Percentiles rank a stretch among this genome's conserved stretches.
Evolutionary conservation across 1,140 invertebrate genomes (phyloP).

Genomic region (Chymomyza costata): DNA sequence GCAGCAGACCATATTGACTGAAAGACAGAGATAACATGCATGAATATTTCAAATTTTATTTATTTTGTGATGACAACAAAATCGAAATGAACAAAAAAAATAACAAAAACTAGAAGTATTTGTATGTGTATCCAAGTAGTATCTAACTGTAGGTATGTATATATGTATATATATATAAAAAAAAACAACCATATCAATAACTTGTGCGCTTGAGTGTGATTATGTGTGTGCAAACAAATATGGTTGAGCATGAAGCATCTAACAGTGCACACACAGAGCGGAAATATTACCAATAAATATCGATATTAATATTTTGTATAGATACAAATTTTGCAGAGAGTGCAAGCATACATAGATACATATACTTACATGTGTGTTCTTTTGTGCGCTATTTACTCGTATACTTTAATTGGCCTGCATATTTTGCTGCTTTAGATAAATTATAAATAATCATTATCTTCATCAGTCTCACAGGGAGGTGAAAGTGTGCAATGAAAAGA

Average conservation of each 20-base stretch:
- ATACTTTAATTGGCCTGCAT: too few relatives aligned
- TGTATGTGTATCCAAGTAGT: constrained; percentile 17
- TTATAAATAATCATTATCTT: constrained; percentile 14
- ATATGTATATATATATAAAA: not conserved
- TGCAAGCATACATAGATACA: too few relatives aligned
- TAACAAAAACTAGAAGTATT: constrained; percentile 13
- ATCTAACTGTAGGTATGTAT: not conserved
- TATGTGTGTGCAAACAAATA: constrained; percentile 12
- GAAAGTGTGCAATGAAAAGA: not conserved
- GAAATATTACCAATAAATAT: constrained; percentile 36
- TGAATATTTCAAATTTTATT: constrained; percentile 53
- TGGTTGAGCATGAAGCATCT: constrained; percentile 8
- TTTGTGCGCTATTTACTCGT: too few relatives aligned
- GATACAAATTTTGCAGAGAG: too few relatives aligned
- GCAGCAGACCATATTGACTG: constrained; percentile 3
- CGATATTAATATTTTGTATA: too few relatives aligned
- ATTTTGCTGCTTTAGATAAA: too few relatives aligned
- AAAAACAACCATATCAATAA: too few relatives aligned
- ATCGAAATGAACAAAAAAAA: constrained; percentile 4
- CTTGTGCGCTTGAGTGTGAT: constrained; percentile 27
- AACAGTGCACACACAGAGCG: constrained; percentile 8
- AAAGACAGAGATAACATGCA: constrained; percentile 49
- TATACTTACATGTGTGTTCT: constrained; percentile 5
- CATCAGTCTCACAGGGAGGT: not conserved
- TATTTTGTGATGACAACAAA: constrained; percentile 19